These are phyloP conservation scores for Salvelinus sp. DNA, from an alignment of 2,113 vertebrate species.

Conservation along the genomic window DNA sequence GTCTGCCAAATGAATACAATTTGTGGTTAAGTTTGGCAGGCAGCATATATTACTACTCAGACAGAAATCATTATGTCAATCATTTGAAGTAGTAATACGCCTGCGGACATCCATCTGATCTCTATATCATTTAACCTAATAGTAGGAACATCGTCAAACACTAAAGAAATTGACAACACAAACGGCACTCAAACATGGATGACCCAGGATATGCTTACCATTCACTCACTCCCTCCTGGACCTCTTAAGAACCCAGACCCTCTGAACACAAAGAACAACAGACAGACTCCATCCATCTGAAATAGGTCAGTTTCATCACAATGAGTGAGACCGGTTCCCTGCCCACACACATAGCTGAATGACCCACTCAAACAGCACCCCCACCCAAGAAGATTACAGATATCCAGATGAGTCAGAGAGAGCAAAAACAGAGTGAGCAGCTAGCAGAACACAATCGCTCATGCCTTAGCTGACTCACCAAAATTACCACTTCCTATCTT, in stretches of 20 bases:
- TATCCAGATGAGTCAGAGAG: constrained; percentile 30
- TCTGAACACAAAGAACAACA: constrained; percentile 29
- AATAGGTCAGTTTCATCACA: constrained; percentile 66
- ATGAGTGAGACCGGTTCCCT: constrained; percentile 54
- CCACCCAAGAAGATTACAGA: constrained; percentile 23
- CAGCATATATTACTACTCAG: no score
- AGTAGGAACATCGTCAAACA: background rate
- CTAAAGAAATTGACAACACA: background rate
- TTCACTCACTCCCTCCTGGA: constrained; percentile 43
- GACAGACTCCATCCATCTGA: background rate
- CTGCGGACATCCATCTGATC: no score
- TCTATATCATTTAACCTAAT: background rate
- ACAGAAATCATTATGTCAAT: no score
- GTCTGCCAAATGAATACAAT: no score
- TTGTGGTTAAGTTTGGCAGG: no score
- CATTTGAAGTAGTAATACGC: no score
- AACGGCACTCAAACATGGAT: background rate
- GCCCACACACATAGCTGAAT: constrained; percentile 60
- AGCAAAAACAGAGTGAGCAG: constrained; percentile 8
- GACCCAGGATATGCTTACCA: background rate
- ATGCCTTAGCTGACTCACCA: constrained; percentile 6
- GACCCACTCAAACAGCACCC: constrained; percentile 23
- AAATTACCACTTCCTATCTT: constrained; percentile 8
- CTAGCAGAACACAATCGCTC: background rate
- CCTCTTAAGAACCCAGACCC: constrained; percentile 37